These are phyloP conservation scores for Acronicta leporina DNA, from an alignment of 2,888 invertebrate genomes.

Conservation along the genomic window DNA sequence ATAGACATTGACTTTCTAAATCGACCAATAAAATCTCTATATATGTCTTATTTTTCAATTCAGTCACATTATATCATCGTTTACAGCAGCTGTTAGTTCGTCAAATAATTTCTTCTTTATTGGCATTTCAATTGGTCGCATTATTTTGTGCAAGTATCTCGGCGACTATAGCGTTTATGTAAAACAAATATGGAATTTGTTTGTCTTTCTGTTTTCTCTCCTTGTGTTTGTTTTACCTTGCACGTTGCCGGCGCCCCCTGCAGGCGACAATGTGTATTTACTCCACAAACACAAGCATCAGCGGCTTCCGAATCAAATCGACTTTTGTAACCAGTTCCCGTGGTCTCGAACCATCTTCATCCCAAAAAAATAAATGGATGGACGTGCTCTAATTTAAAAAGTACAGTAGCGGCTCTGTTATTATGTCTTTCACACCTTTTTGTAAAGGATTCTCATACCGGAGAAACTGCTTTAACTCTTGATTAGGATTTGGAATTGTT, in stretches of 20 bases:
- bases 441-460: conserved; percentile 47
- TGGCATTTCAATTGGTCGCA: conserved; percentile 4
- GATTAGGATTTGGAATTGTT: conserved; percentile 55
- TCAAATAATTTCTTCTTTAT: conserved; percentile 5
- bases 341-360: conserved; percentile 39
- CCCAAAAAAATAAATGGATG: conserved; percentile 54
- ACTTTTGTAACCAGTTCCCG: conserved; percentile 55
- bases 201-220: conserved; percentile 42
- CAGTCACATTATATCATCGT: conserved; percentile 11
- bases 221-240: conserved; percentile 57
- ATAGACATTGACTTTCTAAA: conserved; percentile 38
- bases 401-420: conserved; percentile 47
- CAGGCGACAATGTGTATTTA: conserved; percentile 58
- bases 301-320: conserved; percentile 60
- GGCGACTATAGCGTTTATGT: conserved; percentile 39
- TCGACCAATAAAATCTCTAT: conserved; percentile 11
- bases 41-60: conserved; percentile 17
- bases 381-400: conserved; percentile 63
- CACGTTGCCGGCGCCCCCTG: conserved; percentile 19
- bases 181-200: conserved; percentile 63
- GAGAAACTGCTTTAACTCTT: conserved; percentile 46
- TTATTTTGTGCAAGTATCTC: conserved; percentile 45
- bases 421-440: conserved; percentile 57
- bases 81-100: neutral
- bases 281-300: conserved; percentile 47